Evolutionary conservation across 1,140 invertebrate genomes (phyloP), one percentile per base, ranked within the genome.

Genomic region (Papilio dardanus): DNA sequence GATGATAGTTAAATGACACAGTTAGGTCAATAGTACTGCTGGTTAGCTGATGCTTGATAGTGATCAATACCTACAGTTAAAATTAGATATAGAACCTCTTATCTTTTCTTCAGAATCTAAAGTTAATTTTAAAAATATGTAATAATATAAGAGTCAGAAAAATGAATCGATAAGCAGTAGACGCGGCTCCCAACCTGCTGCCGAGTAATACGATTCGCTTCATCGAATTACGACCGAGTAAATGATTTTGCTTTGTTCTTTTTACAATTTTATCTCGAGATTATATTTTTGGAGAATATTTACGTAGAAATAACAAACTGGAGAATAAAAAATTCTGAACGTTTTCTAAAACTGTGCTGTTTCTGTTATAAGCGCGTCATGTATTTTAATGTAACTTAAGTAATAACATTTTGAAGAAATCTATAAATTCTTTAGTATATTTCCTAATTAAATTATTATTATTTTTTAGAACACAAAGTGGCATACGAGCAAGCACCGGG

Each of bases 211-310:
- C 19, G 65, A 67, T 35, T 35, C 65, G 16, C 54, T 21, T 67
- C 30, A 33, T 67, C 30, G 65, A 67, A 67, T 67, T 67, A 67
- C 65, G 31, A 35, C 65, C 65, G 19, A 67, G 65, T 19, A 19
- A 67, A 67, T 67, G 31, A 19, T 67, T 67, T 66, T 33, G 14
- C 31, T 19, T 66, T 66, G 12, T 66, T 66, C 24, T 35, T 65
- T 16, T 62, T n/a, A 35, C 0, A 35, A 21, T 35, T 67, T 67
- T 67, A 19, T 31, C 16, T 35, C 0, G 19, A 10, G 19, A 35
- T 67, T n/a, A n/a, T n/a, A n/a, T 67, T 66, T 67, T 5, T 8
- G 30, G 16, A n/a, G n/a, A 14, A 28, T 58, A 58, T 28, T 30
- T 28, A n/a, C 30, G 12, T 54, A 24, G 21, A 54, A 24, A 24